phyloP scores from a whole-genome alignment of 2,888 invertebrate species.

The Aleiodes testaceus region DNA sequence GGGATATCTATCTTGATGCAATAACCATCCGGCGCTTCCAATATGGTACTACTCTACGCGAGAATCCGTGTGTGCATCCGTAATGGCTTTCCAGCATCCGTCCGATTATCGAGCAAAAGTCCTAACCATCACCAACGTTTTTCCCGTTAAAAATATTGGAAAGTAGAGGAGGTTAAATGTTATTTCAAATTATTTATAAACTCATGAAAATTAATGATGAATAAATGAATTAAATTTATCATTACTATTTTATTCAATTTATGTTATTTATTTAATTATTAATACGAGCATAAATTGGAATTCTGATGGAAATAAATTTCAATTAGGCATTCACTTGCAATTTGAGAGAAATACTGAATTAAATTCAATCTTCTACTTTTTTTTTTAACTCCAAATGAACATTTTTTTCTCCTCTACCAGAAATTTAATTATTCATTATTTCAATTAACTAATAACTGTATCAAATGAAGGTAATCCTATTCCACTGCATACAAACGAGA shows the following conservation, averaged over 20 bases:
- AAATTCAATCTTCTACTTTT: neutral
- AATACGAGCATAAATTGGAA: no score
- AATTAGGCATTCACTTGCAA: no score
- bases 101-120: conserved; percentile 40
- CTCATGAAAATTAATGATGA: neutral
- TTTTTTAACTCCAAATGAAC: neutral
- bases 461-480: neutral
- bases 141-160: neutral
- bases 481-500: neutral
- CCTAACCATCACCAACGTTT: neutral
- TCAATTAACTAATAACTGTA: conserved; percentile 4
- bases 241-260: neutral
- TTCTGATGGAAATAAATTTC: no score
- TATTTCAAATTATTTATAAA: neutral
- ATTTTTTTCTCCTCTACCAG: neutral
- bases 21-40: conserved; percentile 56
- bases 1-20: conserved; percentile 58
- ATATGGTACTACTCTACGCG: conserved; percentile 46
- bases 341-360: neutral
- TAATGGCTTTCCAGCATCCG: conserved; percentile 42
- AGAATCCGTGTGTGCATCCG: conserved; percentile 39
- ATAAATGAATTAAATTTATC: neutral
- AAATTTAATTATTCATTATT: neutral
- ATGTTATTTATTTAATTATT: no score
- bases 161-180: neutral